phyloP scores from a whole-genome alignment of 2,797 vertebrate genomes.

The Poecilia picta region DNA sequence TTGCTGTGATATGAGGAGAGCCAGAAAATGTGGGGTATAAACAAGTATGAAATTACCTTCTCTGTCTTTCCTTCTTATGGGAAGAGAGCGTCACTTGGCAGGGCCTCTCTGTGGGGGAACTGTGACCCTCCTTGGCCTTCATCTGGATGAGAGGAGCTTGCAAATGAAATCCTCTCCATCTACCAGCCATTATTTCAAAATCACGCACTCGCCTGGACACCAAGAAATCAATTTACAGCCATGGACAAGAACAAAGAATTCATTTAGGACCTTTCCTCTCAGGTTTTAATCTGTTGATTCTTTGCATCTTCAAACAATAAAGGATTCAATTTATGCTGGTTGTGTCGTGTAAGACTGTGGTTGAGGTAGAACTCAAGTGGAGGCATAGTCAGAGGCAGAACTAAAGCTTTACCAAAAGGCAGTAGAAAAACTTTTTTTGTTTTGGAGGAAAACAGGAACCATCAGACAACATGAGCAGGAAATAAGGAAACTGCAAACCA shows the following conservation, averaged over 20 bases:
- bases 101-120: slow-evolving; percentile 53
- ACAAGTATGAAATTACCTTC: slow-evolving; percentile 74
- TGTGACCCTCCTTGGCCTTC: slow-evolving; percentile 57
- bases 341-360: neutral
- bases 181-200: slow-evolving; percentile 57
- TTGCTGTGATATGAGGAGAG: slow-evolving; percentile 79
- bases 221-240: slow-evolving; percentile 34
- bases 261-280: slow-evolving; percentile 3
- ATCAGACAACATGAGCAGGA: too few relatives aligned
- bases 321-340: neutral
- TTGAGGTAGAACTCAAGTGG: neutral
- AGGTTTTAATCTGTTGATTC: slow-evolving; percentile 1
- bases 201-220: slow-evolving; percentile 44
- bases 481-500: neutral
- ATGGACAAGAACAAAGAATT: slow-evolving; percentile 21
- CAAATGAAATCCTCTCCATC: slow-evolving; percentile 60
- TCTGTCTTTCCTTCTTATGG: slow-evolving; percentile 64
- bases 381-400: neutral
- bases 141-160: slow-evolving; percentile 45
- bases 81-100: slow-evolving; percentile 50
- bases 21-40: slow-evolving; percentile 60
- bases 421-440: neutral
- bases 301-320: neutral
- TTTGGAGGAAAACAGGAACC: too few relatives aligned
- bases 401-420: neutral